Base-by-base conservation (phyloP, 2,113 vertebrate species). In the Atlantisia rogersi region DNA sequence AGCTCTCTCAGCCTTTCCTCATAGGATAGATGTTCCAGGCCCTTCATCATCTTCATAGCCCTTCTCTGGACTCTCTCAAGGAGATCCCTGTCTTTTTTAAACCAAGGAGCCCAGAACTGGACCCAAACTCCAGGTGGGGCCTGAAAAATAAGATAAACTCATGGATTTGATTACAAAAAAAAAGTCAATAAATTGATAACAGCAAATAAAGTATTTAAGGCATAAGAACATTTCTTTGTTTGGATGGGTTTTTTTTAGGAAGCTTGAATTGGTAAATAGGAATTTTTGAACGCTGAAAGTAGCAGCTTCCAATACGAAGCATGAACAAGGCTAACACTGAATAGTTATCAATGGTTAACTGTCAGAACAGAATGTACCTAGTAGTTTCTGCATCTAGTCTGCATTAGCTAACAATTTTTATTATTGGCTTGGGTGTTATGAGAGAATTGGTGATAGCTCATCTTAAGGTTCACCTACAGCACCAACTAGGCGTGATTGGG, bases 251-350 rank as follows among this genome's bases (percentile, higher is more conserved):
- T 44, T 48, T 28, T 84, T 74, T 63, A 44, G n/a, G 16, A 77
- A 19, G 83, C 11, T 19, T 25, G 26, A 86, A 32, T 9, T 62
- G 39, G 3, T 3, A 8, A 83, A 26, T 58, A 74, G 73, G n/a
- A 65, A 29, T 78, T 58, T 48, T 64, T 29, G 26, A 58, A 56
- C 5, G 6, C 21, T 65, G 31, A 11, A 42, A 9, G 28, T 29
- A 42, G 20, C 19, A 31, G 37, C 21, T 91, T 13, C 42, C 1
- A 1, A 1, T n/a, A 18, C 6, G 28, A 85, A 50, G 58, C 18
- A 18, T 0, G 2, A 37, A 15, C 19, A 53, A 64, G 44, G 58
- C 11, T 35, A 48, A 69, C 12, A 5, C 29, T 0, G 0, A 17
- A 15, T 11, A 37, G 6, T 68, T 63, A 11, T 5, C 8, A 10